Conservation (phyloP, 2,797 vertebrate genomes). For the Setipinna tenuifilis region DNA sequence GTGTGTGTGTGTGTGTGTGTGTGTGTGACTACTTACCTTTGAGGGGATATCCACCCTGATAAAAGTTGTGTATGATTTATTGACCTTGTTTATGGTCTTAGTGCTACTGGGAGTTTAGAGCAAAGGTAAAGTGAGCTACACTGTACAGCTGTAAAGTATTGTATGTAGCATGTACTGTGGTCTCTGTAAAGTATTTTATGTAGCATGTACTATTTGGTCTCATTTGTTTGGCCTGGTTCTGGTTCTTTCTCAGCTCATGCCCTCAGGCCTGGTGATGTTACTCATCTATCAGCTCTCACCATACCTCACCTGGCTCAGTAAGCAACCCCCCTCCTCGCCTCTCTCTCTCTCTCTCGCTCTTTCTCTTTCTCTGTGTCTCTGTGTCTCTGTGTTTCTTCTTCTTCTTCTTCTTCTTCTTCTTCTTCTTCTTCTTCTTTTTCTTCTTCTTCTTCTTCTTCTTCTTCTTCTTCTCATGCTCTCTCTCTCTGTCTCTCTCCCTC, state of each 20-base stretch:
- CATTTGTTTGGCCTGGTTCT: no score
- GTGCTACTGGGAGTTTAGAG: no score
- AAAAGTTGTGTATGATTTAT: neutral
- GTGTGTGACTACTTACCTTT: neutral
- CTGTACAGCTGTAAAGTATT: no score
- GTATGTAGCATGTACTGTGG: no score
- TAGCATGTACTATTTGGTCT: no score
- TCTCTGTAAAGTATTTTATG: no score
- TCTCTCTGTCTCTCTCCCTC: neutral
- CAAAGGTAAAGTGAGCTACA: no score
- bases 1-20: neutral
- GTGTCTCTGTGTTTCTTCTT: neutral
- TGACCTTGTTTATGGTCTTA: no score
- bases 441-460: no score
- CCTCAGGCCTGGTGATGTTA: neutral
- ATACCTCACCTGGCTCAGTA: neutral
- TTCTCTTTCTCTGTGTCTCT: neutral
- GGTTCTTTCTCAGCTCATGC: neutral
- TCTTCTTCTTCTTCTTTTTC: neutral
- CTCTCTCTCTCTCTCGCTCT: neutral
- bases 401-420: neutral
- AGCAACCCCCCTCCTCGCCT: neutral
- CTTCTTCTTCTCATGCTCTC: neutral
- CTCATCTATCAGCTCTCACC: neutral
- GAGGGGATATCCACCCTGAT: neutral